Percentiles rank a stretch among this genome's conserved stretches.
These are phyloP conservation scores for Hirtodrosophila alboralis DNA, from an alignment of 2,888 invertebrate species.

Conservation along the genomic window DNA sequence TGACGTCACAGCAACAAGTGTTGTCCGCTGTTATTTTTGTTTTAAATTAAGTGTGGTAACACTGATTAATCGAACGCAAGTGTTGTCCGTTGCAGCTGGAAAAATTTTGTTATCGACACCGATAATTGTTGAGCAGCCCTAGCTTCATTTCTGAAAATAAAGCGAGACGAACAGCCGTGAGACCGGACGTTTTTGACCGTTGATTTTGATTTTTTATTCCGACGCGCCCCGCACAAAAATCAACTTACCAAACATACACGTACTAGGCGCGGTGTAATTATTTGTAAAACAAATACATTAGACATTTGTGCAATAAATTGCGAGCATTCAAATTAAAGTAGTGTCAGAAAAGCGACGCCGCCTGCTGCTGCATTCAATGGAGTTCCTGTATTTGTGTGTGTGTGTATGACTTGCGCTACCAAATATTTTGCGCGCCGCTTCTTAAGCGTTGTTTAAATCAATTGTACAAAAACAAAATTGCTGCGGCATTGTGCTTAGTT, in stretches of 20 bases:
- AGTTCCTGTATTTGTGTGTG: constrained; percentile 30
- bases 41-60: constrained; percentile 19
- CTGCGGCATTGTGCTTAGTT: constrained; percentile 17
- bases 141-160: constrained; percentile 54
- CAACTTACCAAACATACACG: constrained; percentile 19
- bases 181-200: constrained; percentile 72
- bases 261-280: constrained; percentile 43
- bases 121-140: not conserved
- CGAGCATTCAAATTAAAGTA: constrained; percentile 18
- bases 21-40: constrained; percentile 26
- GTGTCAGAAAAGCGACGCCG: constrained; percentile 38
- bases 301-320: constrained; percentile 34
- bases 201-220: constrained; percentile 68
- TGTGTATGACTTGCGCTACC: constrained; percentile 28
- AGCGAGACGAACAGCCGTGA: constrained; percentile 58
- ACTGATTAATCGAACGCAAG: constrained; percentile 22
- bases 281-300: constrained; percentile 21
- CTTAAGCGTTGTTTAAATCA: constrained; percentile 51
- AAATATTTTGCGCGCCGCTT: constrained; percentile 63
- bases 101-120: constrained; percentile 11
- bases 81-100: too few relatives aligned
- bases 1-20: constrained; percentile 73
- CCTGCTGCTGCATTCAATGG: constrained; percentile 30
- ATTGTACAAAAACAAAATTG: constrained; percentile 47
- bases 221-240: constrained; percentile 54